Evolutionary conservation across 1,140 invertebrate species (phyloP).

Genomic region (Drosophila willistoni): DNA sequence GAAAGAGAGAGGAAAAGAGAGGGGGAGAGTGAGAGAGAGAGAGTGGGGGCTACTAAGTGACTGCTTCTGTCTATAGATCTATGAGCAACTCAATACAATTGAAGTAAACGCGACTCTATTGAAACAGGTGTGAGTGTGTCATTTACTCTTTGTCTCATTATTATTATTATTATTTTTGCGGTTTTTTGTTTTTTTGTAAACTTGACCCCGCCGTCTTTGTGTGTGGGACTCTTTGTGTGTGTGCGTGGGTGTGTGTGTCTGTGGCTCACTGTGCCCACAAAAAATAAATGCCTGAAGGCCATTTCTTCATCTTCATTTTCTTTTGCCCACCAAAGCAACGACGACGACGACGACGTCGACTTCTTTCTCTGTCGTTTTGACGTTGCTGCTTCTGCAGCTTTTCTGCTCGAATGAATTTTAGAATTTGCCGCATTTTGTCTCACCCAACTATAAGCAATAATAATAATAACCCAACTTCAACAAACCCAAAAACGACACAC

Average conservation of each 20-base stretch:
- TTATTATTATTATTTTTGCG: neutral
- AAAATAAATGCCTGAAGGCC: neutral
- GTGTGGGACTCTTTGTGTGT: neutral
- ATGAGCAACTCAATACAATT: slow-evolving; percentile 8
- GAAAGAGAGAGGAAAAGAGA: neutral
- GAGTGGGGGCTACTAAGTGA: neutral
- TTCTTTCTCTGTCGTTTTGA: neutral
- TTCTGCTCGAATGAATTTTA: slow-evolving; percentile 64
- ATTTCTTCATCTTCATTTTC: neutral
- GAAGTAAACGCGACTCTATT: slow-evolving; percentile 11
- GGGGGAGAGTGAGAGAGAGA: neutral
- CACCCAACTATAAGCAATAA: slow-evolving; percentile 64
- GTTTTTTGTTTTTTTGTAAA: neutral
- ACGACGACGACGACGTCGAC: no score
- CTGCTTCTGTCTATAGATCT: slow-evolving; percentile 11
- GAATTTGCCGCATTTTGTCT: slow-evolving; percentile 68
- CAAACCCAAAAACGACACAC: neutral
- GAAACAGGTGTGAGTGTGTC: slow-evolving; percentile 30
- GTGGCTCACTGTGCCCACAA: neutral
- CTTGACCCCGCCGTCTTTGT: neutral
- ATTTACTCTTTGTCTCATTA: slow-evolving; percentile 5
- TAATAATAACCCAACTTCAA: slow-evolving; percentile 46
- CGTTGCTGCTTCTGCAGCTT: slow-evolving; percentile 46
- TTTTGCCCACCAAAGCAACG: no score
- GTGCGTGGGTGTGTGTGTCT: no score